These are phyloP conservation scores for Monochamus saltuarius DNA, from an alignment of 1,140 invertebrate genomes.

Conservation along the genomic window DNA sequence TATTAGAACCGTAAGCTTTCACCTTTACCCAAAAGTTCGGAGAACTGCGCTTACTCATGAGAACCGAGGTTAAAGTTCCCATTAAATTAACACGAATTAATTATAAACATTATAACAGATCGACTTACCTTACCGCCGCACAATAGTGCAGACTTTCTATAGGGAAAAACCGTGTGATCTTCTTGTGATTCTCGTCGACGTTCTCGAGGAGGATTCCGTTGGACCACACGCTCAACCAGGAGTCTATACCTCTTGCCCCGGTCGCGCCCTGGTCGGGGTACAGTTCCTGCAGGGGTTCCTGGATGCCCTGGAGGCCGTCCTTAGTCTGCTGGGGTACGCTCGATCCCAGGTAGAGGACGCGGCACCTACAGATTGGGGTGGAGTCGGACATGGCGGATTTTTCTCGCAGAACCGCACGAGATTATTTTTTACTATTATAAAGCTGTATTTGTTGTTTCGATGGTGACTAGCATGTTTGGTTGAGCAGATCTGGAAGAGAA, in stretches of 20 bases:
- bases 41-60: too few relatives aligned
- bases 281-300: constrained; percentile 93
- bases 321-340: constrained; percentile 97
- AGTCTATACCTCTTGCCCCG: constrained; percentile 90
- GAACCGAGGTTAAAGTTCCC: too few relatives aligned
- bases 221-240: constrained; percentile 96
- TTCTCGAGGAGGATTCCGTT: constrained; percentile 96
- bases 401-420: too few relatives aligned
- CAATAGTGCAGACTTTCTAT: constrained; percentile 97
- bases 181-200: constrained; percentile 91
- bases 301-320: constrained; percentile 95
- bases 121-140: constrained; percentile 87
- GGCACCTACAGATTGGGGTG: constrained; percentile 91
- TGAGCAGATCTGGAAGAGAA: too few relatives aligned
- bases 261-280: constrained; percentile 90
- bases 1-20: too few relatives aligned
- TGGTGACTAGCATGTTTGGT: too few relatives aligned
- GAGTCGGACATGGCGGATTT: constrained; percentile 58
- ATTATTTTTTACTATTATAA: too few relatives aligned
- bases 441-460: too few relatives aligned
- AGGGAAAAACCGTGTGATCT: constrained; percentile 95
- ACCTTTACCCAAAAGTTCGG: too few relatives aligned
- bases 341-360: constrained; percentile 97
- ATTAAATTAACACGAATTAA: too few relatives aligned
- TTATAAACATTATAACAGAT: constrained; percentile 2